phyloP scores from a whole-genome alignment of 2,888 invertebrate species.

The Ormyrus thymus region DNA sequence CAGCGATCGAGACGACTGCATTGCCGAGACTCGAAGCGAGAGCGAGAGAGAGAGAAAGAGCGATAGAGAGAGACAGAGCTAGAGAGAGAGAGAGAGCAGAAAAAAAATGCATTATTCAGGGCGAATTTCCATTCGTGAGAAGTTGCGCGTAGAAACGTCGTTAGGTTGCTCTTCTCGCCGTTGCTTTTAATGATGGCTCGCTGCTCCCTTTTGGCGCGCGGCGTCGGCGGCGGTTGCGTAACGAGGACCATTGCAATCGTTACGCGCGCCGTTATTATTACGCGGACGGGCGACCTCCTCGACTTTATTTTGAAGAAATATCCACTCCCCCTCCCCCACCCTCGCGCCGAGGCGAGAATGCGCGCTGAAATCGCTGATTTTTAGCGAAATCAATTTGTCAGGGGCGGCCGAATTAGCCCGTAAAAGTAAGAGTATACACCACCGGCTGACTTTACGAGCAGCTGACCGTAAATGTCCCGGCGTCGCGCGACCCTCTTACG shows the following conservation, averaged over 20 bases:
- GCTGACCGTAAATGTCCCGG: not conserved
- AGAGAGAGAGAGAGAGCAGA: conserved; percentile 37
- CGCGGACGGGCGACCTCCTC: not conserved
- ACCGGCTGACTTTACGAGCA: conserved; percentile 16
- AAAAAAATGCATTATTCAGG: conserved; percentile 70
- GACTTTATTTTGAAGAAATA: too few relatives aligned
- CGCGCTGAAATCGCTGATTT: conserved; percentile 1
- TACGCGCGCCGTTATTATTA: conserved; percentile 12
- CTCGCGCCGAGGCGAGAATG: not conserved
- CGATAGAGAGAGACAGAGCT: too few relatives aligned
- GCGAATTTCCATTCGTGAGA: conserved; percentile 70
- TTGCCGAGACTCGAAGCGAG: too few relatives aligned
- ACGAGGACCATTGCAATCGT: conserved; percentile 44
- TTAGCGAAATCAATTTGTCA: conserved; percentile 1
- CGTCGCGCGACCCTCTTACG: not conserved
- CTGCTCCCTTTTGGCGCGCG: conserved; percentile 61
- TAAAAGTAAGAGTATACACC: too few relatives aligned
- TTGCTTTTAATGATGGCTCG: conserved; percentile 64
- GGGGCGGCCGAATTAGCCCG: too few relatives aligned
- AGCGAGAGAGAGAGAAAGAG: too few relatives aligned
- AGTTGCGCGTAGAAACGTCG: conserved; percentile 59
- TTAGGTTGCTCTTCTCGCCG: conserved; percentile 55
- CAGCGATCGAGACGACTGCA: too few relatives aligned
- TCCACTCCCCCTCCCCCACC: too few relatives aligned
- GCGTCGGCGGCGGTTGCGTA: not conserved